Evolutionary conservation across 53 echinoderm and acorn worm genomes (phyloP).

Genomic region (Echinarachnius parma): DNA sequence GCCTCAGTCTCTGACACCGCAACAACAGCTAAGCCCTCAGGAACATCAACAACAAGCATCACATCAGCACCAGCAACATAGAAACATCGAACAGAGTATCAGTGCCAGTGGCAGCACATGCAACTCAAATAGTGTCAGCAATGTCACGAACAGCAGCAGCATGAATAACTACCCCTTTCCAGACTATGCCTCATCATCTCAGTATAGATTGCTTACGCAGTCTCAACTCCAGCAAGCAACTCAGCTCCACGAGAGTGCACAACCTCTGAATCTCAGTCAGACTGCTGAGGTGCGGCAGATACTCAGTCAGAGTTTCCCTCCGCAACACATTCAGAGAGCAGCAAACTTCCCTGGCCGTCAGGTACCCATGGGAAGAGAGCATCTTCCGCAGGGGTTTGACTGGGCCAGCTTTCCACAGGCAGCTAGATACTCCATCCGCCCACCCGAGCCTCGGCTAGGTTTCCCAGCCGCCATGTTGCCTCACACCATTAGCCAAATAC

Average conservation of each 20-base stretch:
- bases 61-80: slow-evolving; percentile 32
- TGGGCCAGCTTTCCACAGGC: slow-evolving; percentile 38
- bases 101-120: slow-evolving; percentile 25
- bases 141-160: slow-evolving; percentile 34
- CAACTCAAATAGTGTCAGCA: slow-evolving; percentile 37
- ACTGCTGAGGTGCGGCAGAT: slow-evolving; percentile 69
- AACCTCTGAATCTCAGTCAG: slow-evolving; percentile 87
- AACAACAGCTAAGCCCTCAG: slow-evolving; percentile 25
- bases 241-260: slow-evolving; percentile 34
- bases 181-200: slow-evolving; percentile 32
- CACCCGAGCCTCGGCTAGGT: slow-evolving; percentile 36
- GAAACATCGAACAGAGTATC: slow-evolving; percentile 20
- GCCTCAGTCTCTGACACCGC: slow-evolving; percentile 28
- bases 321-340: slow-evolving; percentile 16
- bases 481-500: slow-evolving; percentile 36
- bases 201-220: slow-evolving; percentile 23
- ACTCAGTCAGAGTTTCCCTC: slow-evolving; percentile 53
- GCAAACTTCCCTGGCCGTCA: slow-evolving; percentile 41
- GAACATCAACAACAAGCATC: slow-evolving; percentile 1
- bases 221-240: slow-evolving; percentile 47
- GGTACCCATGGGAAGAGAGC: slow-evolving; percentile 26
- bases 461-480: slow-evolving; percentile 38
- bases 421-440: slow-evolving; percentile 36
- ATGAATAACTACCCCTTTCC: slow-evolving; percentile 23
- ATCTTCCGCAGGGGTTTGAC: slow-evolving; percentile 30